Evolutionary conservation across 2,113 vertebrate genomes (phyloP).

Genomic region (Bufo bufo): DNA sequence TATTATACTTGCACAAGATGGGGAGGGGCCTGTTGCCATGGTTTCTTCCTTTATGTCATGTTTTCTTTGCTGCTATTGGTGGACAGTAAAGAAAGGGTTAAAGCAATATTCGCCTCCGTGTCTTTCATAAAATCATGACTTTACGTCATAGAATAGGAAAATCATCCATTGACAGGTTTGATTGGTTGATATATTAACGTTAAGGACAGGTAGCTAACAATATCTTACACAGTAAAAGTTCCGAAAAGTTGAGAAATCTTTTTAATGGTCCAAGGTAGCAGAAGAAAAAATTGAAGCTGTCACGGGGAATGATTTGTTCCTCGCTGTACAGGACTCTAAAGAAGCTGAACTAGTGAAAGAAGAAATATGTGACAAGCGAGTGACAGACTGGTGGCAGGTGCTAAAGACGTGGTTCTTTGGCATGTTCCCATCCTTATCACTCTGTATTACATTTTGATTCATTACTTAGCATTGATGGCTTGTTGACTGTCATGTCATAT

Average conservation of each 20-base stretch:
- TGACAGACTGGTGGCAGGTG: slow-evolving; percentile 24
- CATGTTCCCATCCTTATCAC: background rate
- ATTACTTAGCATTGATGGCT: background rate
- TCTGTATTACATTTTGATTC: background rate
- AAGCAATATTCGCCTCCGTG: too few relatives aligned
- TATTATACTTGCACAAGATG: too few relatives aligned
- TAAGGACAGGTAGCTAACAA: background rate
- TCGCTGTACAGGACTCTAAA: background rate
- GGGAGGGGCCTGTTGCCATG: too few relatives aligned
- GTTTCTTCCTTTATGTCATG: too few relatives aligned
- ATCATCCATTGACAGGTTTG: background rate
- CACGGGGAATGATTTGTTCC: background rate
- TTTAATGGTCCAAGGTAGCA: slow-evolving; percentile 10
- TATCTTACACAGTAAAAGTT: background rate
- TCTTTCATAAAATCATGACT: too few relatives aligned
- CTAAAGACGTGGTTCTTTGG: background rate
- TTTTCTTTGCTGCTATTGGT: too few relatives aligned
- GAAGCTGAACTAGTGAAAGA: background rate
- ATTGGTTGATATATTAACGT: background rate
- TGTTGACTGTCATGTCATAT: background rate
- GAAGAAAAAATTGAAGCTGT: background rate
- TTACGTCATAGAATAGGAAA: too few relatives aligned
- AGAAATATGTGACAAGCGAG: background rate
- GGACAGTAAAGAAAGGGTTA: too few relatives aligned
- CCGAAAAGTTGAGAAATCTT: slow-evolving; percentile 13